These are phyloP conservation scores for Acanthopleura granulata DNA, from an alignment of 2,888 invertebrate genomes.

Conservation along the genomic window DNA sequence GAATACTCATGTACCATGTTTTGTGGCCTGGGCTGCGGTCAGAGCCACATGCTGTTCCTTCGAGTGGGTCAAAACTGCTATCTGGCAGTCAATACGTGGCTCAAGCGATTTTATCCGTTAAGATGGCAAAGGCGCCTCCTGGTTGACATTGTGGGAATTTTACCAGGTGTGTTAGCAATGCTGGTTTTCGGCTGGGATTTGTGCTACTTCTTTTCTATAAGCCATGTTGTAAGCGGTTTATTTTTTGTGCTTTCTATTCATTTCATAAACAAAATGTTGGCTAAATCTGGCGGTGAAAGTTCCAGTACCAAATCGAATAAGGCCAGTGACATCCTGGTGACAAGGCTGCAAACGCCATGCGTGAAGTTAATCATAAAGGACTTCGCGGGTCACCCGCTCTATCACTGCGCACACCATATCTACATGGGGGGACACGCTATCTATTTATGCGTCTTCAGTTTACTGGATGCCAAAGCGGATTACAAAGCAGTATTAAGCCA, in stretches of 20 bases:
- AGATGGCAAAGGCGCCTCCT: slow-evolving; percentile 29
- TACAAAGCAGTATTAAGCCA: slow-evolving; percentile 29
- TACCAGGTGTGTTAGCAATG: slow-evolving; percentile 32
- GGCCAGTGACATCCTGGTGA: background rate
- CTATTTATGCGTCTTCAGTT: slow-evolving; percentile 39
- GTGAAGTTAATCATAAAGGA: slow-evolving; percentile 40
- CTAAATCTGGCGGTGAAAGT: background rate
- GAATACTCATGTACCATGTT: slow-evolving; percentile 26
- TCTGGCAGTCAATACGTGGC: slow-evolving; percentile 29
- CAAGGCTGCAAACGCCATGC: slow-evolving; percentile 6
- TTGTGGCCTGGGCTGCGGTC: slow-evolving; percentile 32
- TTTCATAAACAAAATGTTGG: background rate
- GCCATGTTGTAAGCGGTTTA: background rate
- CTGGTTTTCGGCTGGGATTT: slow-evolving; percentile 32
- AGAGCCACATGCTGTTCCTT: slow-evolving; percentile 33
- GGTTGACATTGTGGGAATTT: slow-evolving; percentile 32
- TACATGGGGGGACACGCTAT: slow-evolving; percentile 43
- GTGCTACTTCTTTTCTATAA: background rate
- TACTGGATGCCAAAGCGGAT: slow-evolving; percentile 37
- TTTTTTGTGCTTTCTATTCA: slow-evolving; percentile 16
- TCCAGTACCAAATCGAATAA: background rate
- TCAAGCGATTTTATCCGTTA: slow-evolving; percentile 25
- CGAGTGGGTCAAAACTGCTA: slow-evolving; percentile 34
- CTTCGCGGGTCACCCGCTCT: slow-evolving; percentile 43
- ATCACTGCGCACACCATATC: slow-evolving; percentile 42